These are phyloP conservation scores for Suncus etruscus DNA, from an alignment of 2,113 vertebrate genomes.

Conservation along the genomic window DNA sequence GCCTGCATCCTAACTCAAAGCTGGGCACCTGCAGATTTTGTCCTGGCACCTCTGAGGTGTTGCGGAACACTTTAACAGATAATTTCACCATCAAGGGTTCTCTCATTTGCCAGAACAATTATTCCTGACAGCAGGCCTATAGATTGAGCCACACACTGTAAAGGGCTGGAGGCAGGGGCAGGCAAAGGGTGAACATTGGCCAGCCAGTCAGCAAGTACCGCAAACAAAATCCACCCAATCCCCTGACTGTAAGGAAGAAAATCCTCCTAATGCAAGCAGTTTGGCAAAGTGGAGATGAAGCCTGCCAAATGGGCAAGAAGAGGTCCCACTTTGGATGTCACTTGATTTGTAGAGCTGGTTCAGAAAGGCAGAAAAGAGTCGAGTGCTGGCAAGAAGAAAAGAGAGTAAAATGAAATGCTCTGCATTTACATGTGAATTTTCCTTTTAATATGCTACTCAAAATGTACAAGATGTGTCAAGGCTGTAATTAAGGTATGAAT, in stretches of 20 bases:
- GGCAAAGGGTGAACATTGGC: conserved; percentile 44
- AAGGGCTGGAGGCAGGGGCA: conserved; percentile 38
- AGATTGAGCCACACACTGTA: conserved; percentile 75
- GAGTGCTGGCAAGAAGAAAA: conserved; percentile 71
- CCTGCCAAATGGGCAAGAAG: conserved; percentile 82
- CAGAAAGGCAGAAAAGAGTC: conserved; percentile 76
- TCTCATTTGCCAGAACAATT: conserved; percentile 76
- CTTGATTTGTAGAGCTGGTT: conserved; percentile 82
- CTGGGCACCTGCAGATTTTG: neutral
- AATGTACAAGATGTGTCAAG: conserved; percentile 58
- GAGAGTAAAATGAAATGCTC: conserved; percentile 78
- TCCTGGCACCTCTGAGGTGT: conserved; percentile 62
- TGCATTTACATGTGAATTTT: conserved; percentile 74
- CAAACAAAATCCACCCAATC: conserved; percentile 67
- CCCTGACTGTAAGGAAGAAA: conserved; percentile 74
- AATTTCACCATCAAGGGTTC: conserved; percentile 69
- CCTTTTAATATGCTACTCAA: conserved; percentile 64
- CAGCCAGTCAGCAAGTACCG: conserved; percentile 67
- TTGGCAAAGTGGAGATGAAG: conserved; percentile 71
- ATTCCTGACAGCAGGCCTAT: conserved; percentile 64
- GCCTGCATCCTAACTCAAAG: neutral
- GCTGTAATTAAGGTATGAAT: conserved; percentile 52
- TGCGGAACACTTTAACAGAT: conserved; percentile 71
- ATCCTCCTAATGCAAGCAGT: conserved; percentile 61
- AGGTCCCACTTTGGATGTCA: conserved; percentile 81